Conservation (phyloP, 1,140 invertebrate genomes). For the Solen grandis region DNA sequence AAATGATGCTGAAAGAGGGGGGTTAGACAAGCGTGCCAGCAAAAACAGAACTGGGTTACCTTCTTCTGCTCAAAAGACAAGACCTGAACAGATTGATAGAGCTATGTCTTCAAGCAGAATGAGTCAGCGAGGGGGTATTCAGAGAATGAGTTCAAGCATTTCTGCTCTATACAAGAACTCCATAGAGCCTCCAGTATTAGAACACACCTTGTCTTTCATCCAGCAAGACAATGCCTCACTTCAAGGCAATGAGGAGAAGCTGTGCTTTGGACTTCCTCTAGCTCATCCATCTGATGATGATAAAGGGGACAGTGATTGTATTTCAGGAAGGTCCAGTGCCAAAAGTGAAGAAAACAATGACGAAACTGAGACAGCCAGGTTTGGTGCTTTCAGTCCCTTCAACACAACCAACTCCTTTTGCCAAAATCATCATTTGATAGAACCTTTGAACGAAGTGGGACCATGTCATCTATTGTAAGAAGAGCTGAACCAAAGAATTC, state of each 20-base stretch:
- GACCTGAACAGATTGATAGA: constrained; percentile 20
- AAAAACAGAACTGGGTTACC: neutral
- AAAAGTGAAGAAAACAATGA: constrained; percentile 29
- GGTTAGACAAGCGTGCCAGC: constrained; percentile 34
- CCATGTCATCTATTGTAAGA: constrained; percentile 46
- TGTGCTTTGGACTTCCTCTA: constrained; percentile 71
- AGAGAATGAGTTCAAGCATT: constrained; percentile 44
- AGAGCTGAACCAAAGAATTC: constrained; percentile 26
- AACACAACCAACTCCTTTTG: neutral
- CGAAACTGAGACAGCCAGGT: neutral
- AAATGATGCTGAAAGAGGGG: constrained; percentile 63
- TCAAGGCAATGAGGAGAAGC: constrained; percentile 50
- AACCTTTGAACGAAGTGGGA: constrained; percentile 35
- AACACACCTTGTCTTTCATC: constrained; percentile 33
- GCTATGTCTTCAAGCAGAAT: constrained; percentile 46
- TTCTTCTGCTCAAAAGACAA: constrained; percentile 28
- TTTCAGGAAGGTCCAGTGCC: constrained; percentile 58
- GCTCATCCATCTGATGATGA: constrained; percentile 65
- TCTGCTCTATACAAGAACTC: constrained; percentile 9
- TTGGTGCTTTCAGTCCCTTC: neutral
- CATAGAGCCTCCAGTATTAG: constrained; percentile 19
- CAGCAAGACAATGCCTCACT: constrained; percentile 38
- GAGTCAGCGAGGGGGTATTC: constrained; percentile 46
- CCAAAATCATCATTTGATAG: constrained; percentile 13
- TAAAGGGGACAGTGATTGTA: constrained; percentile 48